Percentiles rank a stretch among this genome's conserved stretches.
Conservation (phyloP, 2,888 invertebrate species). For the Ormia ochracea region DNA sequence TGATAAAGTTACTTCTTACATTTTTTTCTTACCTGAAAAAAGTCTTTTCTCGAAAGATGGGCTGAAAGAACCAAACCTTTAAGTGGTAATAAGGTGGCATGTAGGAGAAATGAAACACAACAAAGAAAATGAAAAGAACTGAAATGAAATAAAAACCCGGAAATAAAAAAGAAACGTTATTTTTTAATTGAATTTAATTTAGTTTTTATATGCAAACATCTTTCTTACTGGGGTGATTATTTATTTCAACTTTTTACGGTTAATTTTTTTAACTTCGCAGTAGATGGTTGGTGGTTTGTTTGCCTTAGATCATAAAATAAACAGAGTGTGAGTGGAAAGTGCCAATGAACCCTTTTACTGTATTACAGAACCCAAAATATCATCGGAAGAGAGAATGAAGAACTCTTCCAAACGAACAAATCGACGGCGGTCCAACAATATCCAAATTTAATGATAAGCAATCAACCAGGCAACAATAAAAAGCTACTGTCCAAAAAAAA, state of each 20-base stretch:
- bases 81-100: conserved; percentile 10
- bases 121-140: background rate
- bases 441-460: background rate
- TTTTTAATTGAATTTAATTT: conserved; percentile 56
- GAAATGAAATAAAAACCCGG: too few species aligned
- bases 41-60: conserved; percentile 1
- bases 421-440: too few species aligned
- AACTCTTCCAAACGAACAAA: background rate
- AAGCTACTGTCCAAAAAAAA: conserved; percentile 27
- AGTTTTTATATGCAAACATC: conserved; percentile 30
- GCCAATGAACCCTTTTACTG: conserved; percentile 54
- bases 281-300: background rate
- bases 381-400: conserved; percentile 29
- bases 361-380: conserved; percentile 29
- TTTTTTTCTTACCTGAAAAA: background rate
- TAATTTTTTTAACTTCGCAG: conserved; percentile 26
- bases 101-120: conserved; percentile 2
- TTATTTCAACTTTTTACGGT: conserved; percentile 23
- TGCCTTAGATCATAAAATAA: conserved; percentile 8
- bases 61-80: background rate
- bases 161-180: conserved; percentile 41
- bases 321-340: conserved; percentile 18
- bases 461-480: conserved; percentile 1
- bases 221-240: conserved; percentile 18
- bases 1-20: background rate